Evolutionary conservation across 2,888 invertebrate genomes (phyloP).

Genomic region (Stratiomys singularior): DNA sequence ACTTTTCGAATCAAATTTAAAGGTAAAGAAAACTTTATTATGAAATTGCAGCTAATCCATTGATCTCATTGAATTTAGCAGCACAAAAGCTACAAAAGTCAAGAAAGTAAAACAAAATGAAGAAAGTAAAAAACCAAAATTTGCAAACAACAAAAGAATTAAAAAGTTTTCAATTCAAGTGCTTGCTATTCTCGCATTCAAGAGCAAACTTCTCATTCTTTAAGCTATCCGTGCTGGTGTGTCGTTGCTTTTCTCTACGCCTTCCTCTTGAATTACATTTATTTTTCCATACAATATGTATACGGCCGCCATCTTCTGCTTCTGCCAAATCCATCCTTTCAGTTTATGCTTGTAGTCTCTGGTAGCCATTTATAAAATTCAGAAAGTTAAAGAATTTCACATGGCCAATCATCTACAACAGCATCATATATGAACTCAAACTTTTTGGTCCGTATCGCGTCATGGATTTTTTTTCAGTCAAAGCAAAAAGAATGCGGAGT

Average conservation of each 20-base stretch:
- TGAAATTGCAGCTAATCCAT: slow-evolving; percentile 20
- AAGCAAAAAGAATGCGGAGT: background rate
- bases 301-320: background rate
- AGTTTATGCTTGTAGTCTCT: background rate
- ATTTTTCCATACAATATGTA: background rate
- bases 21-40: slow-evolving; percentile 31
- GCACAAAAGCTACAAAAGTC: background rate
- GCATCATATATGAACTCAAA: slow-evolving; percentile 37
- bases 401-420: slow-evolving; percentile 39
- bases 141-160: slow-evolving; percentile 43
- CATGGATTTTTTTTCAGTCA: background rate
- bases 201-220: slow-evolving; percentile 39
- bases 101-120: background rate
- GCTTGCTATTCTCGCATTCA: slow-evolving; percentile 36
- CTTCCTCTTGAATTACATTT: background rate
- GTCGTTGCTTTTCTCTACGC: background rate
- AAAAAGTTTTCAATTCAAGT: slow-evolving; percentile 46
- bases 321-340: background rate
- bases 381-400: slow-evolving; percentile 23
- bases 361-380: background rate
- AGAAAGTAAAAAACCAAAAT: slow-evolving; percentile 17
- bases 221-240: background rate
- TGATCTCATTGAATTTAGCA: slow-evolving; percentile 20
- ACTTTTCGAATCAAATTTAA: slow-evolving; percentile 3
- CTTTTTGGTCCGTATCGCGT: slow-evolving; percentile 7